phyloP scores from a whole-genome alignment of 2,888 invertebrate species.

The Muscina levida region DNA sequence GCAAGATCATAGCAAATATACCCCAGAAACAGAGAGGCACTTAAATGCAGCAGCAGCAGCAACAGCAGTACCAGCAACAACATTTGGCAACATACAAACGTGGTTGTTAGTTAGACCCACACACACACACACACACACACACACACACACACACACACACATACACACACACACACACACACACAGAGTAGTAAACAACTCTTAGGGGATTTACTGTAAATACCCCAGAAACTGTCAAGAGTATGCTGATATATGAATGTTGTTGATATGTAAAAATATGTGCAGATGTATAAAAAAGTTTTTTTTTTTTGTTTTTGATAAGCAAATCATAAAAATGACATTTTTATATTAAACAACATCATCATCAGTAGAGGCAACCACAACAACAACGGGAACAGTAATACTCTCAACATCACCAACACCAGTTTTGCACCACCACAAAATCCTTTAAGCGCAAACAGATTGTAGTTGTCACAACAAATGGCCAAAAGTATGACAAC shows the following conservation, averaged over 20 bases:
- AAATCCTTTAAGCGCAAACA: no score
- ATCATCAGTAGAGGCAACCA: constrained; percentile 5
- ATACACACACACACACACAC: not conserved
- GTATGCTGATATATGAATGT: not conserved
- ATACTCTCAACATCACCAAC: no score
- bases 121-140: not conserved
- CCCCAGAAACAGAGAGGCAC: no score
- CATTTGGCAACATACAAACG: no score
- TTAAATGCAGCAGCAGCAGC: constrained; percentile 18
- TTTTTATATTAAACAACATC: constrained; percentile 7
- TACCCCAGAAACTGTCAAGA: not conserved
- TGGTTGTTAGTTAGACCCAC: not conserved
- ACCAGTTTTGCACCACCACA: no score
- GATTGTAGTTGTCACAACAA: constrained; percentile 24
- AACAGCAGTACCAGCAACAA: no score
- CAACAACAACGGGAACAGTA: not conserved
- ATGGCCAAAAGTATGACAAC: not conserved
- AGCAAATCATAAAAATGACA: no score
- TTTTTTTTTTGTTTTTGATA: no score
- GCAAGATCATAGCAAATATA: not conserved
- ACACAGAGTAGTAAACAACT: constrained; percentile 11
- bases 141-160: not conserved
- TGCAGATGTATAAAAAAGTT: no score
- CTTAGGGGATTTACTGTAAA: constrained; percentile 23
- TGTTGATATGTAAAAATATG: not conserved